Evolutionary conservation across 2,113 vertebrate species (phyloP).

Genomic region (Trogon melanurus): DNA sequence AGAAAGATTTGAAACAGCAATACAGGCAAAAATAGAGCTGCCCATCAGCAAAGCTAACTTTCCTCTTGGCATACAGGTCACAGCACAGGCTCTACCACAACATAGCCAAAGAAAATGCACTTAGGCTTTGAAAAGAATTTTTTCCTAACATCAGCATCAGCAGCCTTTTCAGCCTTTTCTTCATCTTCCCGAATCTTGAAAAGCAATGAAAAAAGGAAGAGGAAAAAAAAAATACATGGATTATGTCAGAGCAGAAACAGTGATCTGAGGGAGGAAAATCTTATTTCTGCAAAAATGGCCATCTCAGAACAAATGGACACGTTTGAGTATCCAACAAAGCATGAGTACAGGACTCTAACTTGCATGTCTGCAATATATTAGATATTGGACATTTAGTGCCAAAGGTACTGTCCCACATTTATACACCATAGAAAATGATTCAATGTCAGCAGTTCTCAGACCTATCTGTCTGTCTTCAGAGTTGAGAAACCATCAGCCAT

Average conservation of each 20-base stretch:
- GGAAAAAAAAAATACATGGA: neutral
- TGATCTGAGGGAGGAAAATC: neutral
- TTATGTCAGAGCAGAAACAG: neutral
- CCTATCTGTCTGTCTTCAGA: neutral
- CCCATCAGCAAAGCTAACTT: constrained; percentile 9
- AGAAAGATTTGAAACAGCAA: constrained; percentile 17
- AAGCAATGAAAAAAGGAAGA: constrained; percentile 15
- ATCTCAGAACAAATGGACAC: neutral
- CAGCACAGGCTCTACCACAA: constrained; percentile 46
- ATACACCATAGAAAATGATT: neutral
- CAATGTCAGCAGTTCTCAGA: neutral
- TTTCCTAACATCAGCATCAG: constrained; percentile 63
- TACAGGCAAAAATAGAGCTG: constrained; percentile 2
- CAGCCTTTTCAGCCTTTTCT: constrained; percentile 62
- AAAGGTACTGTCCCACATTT: neutral
- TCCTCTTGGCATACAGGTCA: neutral
- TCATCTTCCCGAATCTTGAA: constrained; percentile 70
- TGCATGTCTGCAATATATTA: neutral
- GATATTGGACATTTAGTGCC: neutral
- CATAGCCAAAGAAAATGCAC: constrained; percentile 3
- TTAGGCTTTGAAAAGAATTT: constrained; percentile 11
- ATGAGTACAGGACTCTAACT: neutral
- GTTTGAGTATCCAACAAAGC: neutral
- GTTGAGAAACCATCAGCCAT: neutral
- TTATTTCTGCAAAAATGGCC: neutral